These are phyloP conservation scores for Protobothrops flavoviridis DNA, from an alignment of 2,113 vertebrate genomes.

Conservation along the genomic window DNA sequence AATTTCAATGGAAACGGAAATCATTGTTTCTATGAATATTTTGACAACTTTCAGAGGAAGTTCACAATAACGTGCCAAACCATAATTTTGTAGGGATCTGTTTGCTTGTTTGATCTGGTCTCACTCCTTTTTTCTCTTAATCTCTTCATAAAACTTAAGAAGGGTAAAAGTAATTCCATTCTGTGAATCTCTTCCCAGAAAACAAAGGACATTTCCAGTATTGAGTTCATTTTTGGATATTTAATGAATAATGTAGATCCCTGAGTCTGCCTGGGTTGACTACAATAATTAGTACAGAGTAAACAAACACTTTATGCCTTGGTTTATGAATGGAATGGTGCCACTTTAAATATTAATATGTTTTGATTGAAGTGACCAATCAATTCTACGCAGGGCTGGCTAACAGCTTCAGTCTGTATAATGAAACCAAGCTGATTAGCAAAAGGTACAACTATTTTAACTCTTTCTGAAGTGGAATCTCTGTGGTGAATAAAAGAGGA, in stretches of 20 bases:
- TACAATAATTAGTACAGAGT: constrained; percentile 61
- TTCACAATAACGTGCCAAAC: neutral
- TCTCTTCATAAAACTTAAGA: neutral
- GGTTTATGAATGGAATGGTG: constrained; percentile 55
- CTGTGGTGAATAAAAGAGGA: neutral
- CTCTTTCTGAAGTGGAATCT: neutral
- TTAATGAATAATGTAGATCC: constrained; percentile 60
- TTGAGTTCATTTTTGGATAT: constrained; percentile 46
- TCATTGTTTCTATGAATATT: neutral
- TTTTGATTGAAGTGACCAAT: constrained; percentile 44
- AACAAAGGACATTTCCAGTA: constrained; percentile 42
- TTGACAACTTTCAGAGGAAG: neutral
- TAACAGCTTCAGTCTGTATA: constrained; percentile 28
- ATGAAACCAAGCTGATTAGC: constrained; percentile 17
- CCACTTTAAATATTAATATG: constrained; percentile 53
- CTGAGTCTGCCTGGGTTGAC: constrained; percentile 51
- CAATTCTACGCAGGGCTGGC: constrained; percentile 30
- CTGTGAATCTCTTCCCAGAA: constrained; percentile 35
- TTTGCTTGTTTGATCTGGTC: neutral
- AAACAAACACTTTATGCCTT: constrained; percentile 58
- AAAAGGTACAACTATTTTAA: neutral
- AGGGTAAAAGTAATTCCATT: neutral
- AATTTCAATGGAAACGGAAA: neutral
- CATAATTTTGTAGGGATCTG: neutral
- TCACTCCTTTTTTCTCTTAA: neutral